Conservation (phyloP, 2,113 vertebrate species). For the Tenebrosternarchus preto region DNA sequence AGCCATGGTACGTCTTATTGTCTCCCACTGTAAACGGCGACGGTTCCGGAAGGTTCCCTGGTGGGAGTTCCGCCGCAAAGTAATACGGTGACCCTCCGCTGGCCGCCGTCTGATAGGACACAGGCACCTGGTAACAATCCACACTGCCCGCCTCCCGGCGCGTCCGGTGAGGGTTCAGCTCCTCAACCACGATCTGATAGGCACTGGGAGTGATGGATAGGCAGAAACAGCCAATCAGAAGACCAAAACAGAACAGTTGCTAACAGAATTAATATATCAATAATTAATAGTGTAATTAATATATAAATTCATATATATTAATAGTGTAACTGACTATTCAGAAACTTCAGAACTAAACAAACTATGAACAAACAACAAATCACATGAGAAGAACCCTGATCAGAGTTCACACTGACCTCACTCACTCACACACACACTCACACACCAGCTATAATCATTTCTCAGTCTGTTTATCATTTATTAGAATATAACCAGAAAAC, state of each 20-base stretch:
- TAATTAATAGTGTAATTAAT: too few relatives aligned
- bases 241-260: neutral
- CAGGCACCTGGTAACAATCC: constrained; percentile 91
- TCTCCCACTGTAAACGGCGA: constrained; percentile 95
- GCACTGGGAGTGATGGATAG: constrained; percentile 73
- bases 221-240: neutral
- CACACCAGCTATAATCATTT: too few relatives aligned
- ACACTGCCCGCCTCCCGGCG: constrained; percentile 84
- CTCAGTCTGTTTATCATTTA: too few relatives aligned
- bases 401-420: too few relatives aligned
- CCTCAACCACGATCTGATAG: constrained; percentile 96
- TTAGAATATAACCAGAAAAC: too few relatives aligned
- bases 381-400: too few relatives aligned
- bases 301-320: too few relatives aligned
- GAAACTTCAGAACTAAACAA: too few relatives aligned
- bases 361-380: too few relatives aligned
- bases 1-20: constrained; percentile 96
- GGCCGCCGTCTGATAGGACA: constrained; percentile 86
- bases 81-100: constrained; percentile 88
- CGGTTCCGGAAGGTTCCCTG: constrained; percentile 87
- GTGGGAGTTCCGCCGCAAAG: constrained; percentile 92
- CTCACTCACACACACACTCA: too few relatives aligned
- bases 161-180: constrained; percentile 84
- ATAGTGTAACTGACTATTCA: too few relatives aligned
- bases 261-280: too few relatives aligned